Evolutionary conservation across 2,797 vertebrate species (phyloP), one percentile per base, ranked within the genome.

Genomic region (Heteromormyrus szaboi): DNA sequence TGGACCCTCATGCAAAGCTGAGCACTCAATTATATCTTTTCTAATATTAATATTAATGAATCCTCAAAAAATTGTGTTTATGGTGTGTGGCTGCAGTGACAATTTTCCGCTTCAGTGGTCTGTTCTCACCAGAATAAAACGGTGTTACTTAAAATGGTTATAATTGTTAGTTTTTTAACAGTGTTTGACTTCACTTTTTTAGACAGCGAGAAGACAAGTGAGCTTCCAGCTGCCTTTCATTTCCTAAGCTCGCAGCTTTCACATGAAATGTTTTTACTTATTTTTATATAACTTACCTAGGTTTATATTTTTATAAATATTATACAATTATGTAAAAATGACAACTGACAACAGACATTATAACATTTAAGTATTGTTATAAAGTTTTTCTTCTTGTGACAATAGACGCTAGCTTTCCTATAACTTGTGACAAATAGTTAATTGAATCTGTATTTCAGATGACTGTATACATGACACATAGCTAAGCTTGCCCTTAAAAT

Each of bases 101-200:
- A 96, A 96, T 96, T 96, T 96, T 96, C 95, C 96, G 96, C 96
- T 95, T 95, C 95, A 95, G 93, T 95, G 95, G 94, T 95, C 96
- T 96, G 95, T 96, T 96, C 94, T 96, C 93, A 92, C 92, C 94
- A 91, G 91, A 93, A 92, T 96, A 96, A 96, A 96, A 96, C 95
- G 95, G 95, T 96, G 95, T 95, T 53, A 96, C 95, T 96, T 96
- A 96, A 96, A 96, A 96, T 95, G 94, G 92, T 95, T 95, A 95
- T 96, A 96, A 96, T 96, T 96, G 96, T 95, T 96, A 95, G 94
- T 95, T 95, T 68, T 94, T 95, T 95, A 94, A 92, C 93, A 92
- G 93, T 95, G 94, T 94, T 95, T 95, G 29, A 33, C 19, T 65
- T 53, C 50, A 86, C 17, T 53, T 84, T 89, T 88, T 50, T 84